Evolutionary conservation across 2,113 vertebrate genomes (phyloP).

Genomic region (Sturnira hondurensis): DNA sequence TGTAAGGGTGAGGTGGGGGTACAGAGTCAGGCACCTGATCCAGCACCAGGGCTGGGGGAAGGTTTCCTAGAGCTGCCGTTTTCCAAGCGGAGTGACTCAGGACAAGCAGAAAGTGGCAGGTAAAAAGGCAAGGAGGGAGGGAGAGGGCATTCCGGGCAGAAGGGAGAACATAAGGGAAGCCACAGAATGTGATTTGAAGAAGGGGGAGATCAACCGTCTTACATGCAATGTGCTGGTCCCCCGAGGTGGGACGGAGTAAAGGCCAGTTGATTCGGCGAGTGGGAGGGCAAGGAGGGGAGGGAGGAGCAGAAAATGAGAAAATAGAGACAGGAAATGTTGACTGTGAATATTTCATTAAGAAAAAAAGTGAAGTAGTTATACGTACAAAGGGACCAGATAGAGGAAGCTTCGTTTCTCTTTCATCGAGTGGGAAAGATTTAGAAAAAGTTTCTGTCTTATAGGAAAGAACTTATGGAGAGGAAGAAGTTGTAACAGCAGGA

Average conservation of each 20-base stretch:
- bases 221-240: neutral
- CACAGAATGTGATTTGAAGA: neutral
- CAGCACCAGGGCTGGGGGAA: neutral
- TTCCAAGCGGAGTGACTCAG: neutral
- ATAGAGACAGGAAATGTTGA: neutral
- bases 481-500: neutral
- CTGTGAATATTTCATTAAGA: neutral
- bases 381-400: neutral
- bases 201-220: fast-evolving
- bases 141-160: neutral
- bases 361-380: neutral
- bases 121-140: neutral
- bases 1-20: neutral
- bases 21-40: neutral
- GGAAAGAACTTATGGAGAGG: neutral
- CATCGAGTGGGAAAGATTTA: neutral
- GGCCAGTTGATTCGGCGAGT: neutral
- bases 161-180: neutral
- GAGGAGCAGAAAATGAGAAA: neutral
- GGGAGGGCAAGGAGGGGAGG: neutral
- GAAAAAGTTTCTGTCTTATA: neutral
- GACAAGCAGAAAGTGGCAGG: neutral
- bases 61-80: neutral
- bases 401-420: neutral
- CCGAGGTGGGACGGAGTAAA: neutral